Evolutionary conservation across 2,797 vertebrate genomes (phyloP).

Genomic region (Serranus cabrilla): DNA sequence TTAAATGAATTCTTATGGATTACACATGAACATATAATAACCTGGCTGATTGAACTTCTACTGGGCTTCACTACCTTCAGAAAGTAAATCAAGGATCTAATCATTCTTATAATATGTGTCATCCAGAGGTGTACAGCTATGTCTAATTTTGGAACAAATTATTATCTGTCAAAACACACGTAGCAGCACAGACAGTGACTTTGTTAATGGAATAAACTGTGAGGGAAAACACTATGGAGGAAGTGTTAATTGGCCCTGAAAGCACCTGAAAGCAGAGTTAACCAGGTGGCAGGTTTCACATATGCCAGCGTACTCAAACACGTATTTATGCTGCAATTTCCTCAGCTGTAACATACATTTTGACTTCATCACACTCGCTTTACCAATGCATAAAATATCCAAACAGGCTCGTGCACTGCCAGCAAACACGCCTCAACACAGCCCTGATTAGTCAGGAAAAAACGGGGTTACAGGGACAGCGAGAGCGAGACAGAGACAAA

Average conservation of each 20-base stretch:
- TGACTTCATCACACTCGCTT: not conserved
- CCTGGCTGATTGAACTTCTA: not conserved
- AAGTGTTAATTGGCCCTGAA: conserved; percentile 50
- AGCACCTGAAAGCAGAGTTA: conserved; percentile 25
- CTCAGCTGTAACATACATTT: not conserved
- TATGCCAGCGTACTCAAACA: not conserved
- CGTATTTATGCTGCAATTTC: not conserved
- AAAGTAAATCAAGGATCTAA: not conserved
- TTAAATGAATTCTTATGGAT: not conserved
- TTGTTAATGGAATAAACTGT: conserved; percentile 46
- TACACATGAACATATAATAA: not conserved
- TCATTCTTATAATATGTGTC: not conserved
- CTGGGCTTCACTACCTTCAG: not conserved
- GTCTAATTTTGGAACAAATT: conserved; percentile 35
- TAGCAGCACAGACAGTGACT: conserved; percentile 16
- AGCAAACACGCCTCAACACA: conserved; percentile 9
- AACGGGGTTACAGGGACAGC: conserved; percentile 60
- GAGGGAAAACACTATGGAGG: conserved; percentile 3
- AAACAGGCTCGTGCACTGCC: not conserved
- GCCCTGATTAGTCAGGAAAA: conserved; percentile 60
- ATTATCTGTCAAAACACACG: not conserved
- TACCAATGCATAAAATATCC: not conserved
- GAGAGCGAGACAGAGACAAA: conserved; percentile 10
- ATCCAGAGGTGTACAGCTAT: not conserved
- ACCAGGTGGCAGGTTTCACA: conserved; percentile 29